Evolutionary conservation across 2,888 invertebrate species (phyloP).

Genomic region (Habroteleia sp.): DNA sequence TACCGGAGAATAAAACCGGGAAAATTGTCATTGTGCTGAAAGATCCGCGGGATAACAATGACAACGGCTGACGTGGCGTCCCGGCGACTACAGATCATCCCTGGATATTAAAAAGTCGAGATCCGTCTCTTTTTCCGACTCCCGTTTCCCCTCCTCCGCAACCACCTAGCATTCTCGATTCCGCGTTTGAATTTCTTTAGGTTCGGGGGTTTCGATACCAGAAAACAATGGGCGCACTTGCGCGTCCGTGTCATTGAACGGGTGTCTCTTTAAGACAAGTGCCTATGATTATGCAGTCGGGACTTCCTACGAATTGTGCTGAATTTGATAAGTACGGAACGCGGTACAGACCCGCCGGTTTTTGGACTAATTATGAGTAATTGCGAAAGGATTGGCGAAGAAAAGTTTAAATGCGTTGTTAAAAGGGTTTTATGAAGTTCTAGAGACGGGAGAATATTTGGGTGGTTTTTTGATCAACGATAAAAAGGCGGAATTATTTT

Average conservation of each 20-base stretch:
- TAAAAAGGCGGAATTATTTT: too few species aligned
- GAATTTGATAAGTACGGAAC: slow-evolving; percentile 11
- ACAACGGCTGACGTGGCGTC: slow-evolving; percentile 80
- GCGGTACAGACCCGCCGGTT: neutral
- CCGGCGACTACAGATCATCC: slow-evolving; percentile 80
- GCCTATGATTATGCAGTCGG: slow-evolving; percentile 30
- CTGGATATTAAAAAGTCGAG: slow-evolving; percentile 81
- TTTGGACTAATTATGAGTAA: slow-evolving; percentile 13
- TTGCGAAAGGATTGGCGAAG: slow-evolving; percentile 6
- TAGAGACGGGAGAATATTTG: too few species aligned
- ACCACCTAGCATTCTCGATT: slow-evolving; percentile 17
- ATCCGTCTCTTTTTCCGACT: slow-evolving; percentile 60
- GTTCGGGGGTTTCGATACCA: slow-evolving; percentile 64
- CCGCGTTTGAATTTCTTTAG: slow-evolving; percentile 50
- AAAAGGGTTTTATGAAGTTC: too few species aligned
- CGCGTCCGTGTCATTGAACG: slow-evolving; percentile 74
- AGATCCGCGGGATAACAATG: slow-evolving; percentile 80
- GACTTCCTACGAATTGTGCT: slow-evolving; percentile 2
- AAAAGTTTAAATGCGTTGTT: neutral
- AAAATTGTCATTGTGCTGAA: slow-evolving; percentile 81
- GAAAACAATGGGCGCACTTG: slow-evolving; percentile 76
- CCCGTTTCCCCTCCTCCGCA: slow-evolving; percentile 9
- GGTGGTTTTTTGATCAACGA: too few species aligned
- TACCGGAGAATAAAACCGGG: slow-evolving; percentile 79
- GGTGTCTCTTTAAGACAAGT: slow-evolving; percentile 47